Evolutionary conservation across 2,113 vertebrate species (phyloP), one percentile per base, ranked within the genome.

Genomic region (Chloropsis hardwickii): DNA sequence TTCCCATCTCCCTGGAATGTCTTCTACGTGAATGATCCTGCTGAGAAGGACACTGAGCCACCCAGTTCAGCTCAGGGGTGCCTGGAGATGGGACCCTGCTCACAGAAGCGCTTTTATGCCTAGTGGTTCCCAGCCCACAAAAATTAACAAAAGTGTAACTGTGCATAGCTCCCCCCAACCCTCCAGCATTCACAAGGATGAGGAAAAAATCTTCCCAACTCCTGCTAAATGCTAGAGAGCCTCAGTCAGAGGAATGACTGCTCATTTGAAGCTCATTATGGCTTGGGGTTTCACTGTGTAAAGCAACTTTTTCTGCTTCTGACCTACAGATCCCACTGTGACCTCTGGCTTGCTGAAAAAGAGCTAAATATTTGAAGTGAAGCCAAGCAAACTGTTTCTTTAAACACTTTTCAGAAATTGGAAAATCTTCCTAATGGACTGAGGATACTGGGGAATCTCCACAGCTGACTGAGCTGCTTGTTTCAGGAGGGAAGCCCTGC

Each of bases 341-440:
- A 96, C 94, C 96, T 97, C 88, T 86, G 94, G 81, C 92, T 96
- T 62, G 40, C 91, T 82, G 86, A 88, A 90, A 96, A 96, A 95
- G 48, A 96, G 95, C 78, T 74, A 47, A 97, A 97, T 97, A 97
- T 89, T 97, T 98, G 97, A 97, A 86, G 60, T 3, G 56, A 78
- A 82, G 96, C 97, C 97, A 98, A 97, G 88, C 94, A 96, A 97
- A 98, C 90, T 39, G 61, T 95, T 96, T 95, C 97, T 96, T 95
- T 91, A 97, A 97, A 97, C 62, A 73, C 62, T 86, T 92, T 73
- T 78, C 92, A 95, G 95, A 96, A 93, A 93, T 12, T 70, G 12
- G 82, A 81, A 95, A 81, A 57, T 40, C 92, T 58, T 93, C 66
- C 69, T 69, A 33, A 71, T 17, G 76, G 48, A 44, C 79, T 25